phyloP scores from a whole-genome alignment of 2,797 vertebrate species.

The Xenops minutus region DNA sequence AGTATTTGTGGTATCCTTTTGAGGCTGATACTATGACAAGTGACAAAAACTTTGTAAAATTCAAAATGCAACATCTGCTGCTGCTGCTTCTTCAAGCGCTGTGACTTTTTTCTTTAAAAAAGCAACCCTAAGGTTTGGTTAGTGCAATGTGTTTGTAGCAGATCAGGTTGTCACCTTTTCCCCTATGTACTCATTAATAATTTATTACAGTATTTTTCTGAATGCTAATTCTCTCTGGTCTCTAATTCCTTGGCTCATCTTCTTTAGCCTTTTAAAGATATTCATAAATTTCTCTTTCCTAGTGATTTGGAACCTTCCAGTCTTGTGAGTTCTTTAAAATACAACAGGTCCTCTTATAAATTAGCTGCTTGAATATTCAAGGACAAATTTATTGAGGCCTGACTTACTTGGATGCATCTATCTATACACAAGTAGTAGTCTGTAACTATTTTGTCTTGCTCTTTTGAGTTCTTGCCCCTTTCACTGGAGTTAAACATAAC shows the following conservation, averaged over 20 bases:
- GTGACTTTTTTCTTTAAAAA: background rate
- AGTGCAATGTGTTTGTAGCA: background rate
- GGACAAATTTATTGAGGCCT: background rate
- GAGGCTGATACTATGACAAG: background rate
- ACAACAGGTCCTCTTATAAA: background rate
- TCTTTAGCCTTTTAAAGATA: background rate
- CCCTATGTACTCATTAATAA: background rate
- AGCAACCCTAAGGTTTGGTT: background rate
- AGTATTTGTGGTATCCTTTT: background rate
- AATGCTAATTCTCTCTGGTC: background rate
- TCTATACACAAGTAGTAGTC: background rate
- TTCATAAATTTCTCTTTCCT: background rate
- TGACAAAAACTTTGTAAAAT: background rate
- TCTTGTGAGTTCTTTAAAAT: background rate
- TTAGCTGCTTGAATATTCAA: background rate
- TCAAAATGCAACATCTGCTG: background rate
- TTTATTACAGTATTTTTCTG: constrained; percentile 9
- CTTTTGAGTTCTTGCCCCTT: background rate
- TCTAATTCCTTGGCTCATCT: background rate
- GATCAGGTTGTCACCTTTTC: background rate
- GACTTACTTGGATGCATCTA: background rate
- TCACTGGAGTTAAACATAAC: background rate
- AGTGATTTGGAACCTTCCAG: background rate
- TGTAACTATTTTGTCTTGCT: background rate
- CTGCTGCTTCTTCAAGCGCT: background rate